These are phyloP conservation scores for Selene dorsalis DNA, from an alignment of 2,797 vertebrate genomes.

Conservation along the genomic window DNA sequence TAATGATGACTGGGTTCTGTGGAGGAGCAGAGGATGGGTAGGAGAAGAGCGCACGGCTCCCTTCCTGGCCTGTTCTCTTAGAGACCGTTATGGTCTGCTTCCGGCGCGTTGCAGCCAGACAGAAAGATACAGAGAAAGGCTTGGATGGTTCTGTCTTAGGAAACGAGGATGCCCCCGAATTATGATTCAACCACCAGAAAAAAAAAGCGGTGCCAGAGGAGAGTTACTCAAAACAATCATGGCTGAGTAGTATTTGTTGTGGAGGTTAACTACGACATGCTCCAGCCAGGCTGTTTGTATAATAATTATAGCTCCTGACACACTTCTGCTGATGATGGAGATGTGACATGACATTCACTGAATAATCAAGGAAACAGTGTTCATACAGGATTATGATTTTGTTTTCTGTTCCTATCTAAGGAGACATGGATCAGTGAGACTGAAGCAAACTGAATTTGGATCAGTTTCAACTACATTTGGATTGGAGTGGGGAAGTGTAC, in stretches of 20 bases:
- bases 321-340: conserved; percentile 53
- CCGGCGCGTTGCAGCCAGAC: conserved; percentile 71
- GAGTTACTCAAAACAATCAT: conserved; percentile 50
- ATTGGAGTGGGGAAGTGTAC: neutral
- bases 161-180: conserved; percentile 76
- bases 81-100: conserved; percentile 78
- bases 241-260: conserved; percentile 45
- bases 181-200: conserved; percentile 71
- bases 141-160: conserved; percentile 51
- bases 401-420: conserved; percentile 9
- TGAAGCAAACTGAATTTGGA: neutral
- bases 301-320: conserved; percentile 62
- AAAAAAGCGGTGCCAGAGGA: conserved; percentile 50
- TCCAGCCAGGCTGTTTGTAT: conserved; percentile 39
- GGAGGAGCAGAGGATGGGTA: conserved; percentile 79
- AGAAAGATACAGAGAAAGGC: conserved; percentile 42
- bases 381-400: neutral
- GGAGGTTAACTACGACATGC: conserved; percentile 54
- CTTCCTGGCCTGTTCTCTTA: conserved; percentile 69
- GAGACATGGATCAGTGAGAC: neutral
- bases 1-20: conserved; percentile 81
- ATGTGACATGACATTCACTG: conserved; percentile 20
- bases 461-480: neutral
- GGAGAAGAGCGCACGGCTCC: conserved; percentile 73
- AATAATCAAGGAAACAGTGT: conserved; percentile 20